These are phyloP conservation scores for Lemur catta DNA, from an alignment of 2,797 vertebrate species.

Conservation along the genomic window DNA sequence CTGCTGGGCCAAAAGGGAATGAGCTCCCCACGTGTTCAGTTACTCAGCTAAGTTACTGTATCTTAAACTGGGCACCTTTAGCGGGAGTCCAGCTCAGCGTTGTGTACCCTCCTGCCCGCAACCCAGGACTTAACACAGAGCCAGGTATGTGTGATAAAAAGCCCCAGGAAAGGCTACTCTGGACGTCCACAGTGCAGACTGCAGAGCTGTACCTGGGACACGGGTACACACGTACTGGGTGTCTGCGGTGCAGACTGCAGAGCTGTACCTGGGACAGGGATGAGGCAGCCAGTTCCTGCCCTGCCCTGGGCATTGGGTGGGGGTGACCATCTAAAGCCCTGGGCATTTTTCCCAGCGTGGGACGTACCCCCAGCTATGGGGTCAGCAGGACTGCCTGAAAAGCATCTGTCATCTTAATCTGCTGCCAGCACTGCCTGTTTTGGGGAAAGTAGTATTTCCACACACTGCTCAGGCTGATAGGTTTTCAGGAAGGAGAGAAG, in stretches of 20 bases:
- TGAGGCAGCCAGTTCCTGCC: not conserved
- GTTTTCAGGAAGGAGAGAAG: not conserved
- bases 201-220: not conserved
- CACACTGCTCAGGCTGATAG: no score
- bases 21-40: not conserved
- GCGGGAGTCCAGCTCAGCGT: not conserved
- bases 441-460: not conserved
- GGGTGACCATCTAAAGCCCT: not conserved
- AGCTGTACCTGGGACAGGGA: not conserved
- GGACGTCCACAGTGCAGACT: fast-evolving
- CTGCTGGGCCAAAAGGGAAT: not conserved
- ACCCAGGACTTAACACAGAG: not conserved
- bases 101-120: no score
- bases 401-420: not conserved
- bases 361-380: fast-evolving
- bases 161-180: not conserved
- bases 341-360: not conserved
- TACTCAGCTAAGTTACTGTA: not conserved
- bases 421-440: fast-evolving
- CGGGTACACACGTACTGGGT: not conserved
- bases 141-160: not conserved
- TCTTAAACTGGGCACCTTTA: not conserved
- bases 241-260: not conserved
- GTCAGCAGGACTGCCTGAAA: not conserved
- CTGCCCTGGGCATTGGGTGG: not conserved